These are phyloP conservation scores for Melanotaenia pygmaea DNA, from an alignment of 2,797 vertebrate genomes.

Conservation along the genomic window DNA sequence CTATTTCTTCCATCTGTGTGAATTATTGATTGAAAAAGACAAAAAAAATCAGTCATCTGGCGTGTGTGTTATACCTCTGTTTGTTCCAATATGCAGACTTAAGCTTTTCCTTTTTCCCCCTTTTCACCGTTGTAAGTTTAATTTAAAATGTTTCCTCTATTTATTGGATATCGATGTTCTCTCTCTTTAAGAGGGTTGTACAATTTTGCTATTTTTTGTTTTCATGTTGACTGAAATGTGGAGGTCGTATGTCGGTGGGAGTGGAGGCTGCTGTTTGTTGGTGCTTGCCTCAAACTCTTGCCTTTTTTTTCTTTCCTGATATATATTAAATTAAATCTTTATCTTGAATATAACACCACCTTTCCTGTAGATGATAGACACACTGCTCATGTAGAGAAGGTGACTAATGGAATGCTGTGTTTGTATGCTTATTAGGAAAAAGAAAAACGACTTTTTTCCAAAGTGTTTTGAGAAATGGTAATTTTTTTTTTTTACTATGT, in stretches of 20 bases:
- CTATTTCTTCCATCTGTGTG: conserved; percentile 62
- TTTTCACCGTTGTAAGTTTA: conserved; percentile 80
- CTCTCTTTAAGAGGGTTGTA: conserved; percentile 75
- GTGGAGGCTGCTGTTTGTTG: conserved; percentile 70
- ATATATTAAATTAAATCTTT: conserved; percentile 81
- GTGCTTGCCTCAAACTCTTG: conserved; percentile 75
- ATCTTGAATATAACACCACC: conserved; percentile 81
- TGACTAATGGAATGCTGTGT: conserved; percentile 79
- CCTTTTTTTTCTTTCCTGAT: conserved; percentile 63
- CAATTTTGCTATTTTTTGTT: conserved; percentile 65
- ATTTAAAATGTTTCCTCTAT: conserved; percentile 85
- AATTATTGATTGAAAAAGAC: conserved; percentile 38
- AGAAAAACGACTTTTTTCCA: conserved; percentile 61
- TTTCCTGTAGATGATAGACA: conserved; percentile 82
- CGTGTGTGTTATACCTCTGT: conserved; percentile 76
- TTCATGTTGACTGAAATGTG: conserved; percentile 60
- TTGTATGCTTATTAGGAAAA: conserved; percentile 72
- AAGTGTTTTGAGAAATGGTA: conserved; percentile 74
- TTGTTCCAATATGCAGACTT: conserved; percentile 70
- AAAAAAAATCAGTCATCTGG: conserved; percentile 61
- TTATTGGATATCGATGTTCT: conserved; percentile 85
- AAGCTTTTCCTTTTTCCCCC: conserved; percentile 52
- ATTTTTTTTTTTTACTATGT: conserved; percentile 60
- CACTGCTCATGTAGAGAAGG: conserved; percentile 78
- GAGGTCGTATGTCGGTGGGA: conserved; percentile 51